phyloP scores from a whole-genome alignment of 2,888 invertebrate genomes.

The Luperina testacea region DNA sequence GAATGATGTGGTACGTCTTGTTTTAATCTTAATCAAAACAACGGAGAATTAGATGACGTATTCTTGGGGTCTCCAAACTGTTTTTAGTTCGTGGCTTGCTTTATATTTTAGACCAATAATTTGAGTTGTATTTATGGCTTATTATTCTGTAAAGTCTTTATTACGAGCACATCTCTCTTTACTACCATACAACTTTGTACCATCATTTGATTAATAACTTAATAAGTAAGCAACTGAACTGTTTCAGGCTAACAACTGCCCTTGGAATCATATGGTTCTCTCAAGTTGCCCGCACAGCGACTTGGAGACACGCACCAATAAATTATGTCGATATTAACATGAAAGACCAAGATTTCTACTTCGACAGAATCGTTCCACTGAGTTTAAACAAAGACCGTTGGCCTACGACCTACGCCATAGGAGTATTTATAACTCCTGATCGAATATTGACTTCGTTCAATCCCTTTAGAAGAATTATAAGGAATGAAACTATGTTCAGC shows the following conservation, averaged over 20 bases:
- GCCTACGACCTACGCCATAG: not conserved
- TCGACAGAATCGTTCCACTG: not conserved
- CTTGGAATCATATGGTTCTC: not conserved
- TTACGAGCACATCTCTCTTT: not conserved
- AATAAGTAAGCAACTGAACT: not conserved
- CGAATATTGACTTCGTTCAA: slow-evolving; percentile 14
- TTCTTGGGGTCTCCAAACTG: not conserved
- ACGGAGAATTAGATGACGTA: not conserved
- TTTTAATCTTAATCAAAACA: not conserved
- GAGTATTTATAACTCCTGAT: slow-evolving; percentile 4
- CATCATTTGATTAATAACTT: not conserved
- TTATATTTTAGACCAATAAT: not conserved
- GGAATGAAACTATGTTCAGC: not conserved
- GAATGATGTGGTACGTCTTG: not conserved
- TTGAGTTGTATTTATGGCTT: not conserved
- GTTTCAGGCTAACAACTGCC: not conserved
- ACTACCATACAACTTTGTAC: not conserved
- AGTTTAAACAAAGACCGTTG: not conserved
- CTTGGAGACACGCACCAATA: rapidly evolving
- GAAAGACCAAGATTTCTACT: not conserved
- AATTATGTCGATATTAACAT: not conserved
- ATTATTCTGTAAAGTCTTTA: not conserved
- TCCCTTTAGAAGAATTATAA: not conserved
- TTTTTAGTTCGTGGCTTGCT: not conserved
- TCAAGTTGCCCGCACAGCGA: not conserved